phyloP scores from a whole-genome alignment of 2,797 vertebrate genomes.

The Lateolabrax maculatus region DNA sequence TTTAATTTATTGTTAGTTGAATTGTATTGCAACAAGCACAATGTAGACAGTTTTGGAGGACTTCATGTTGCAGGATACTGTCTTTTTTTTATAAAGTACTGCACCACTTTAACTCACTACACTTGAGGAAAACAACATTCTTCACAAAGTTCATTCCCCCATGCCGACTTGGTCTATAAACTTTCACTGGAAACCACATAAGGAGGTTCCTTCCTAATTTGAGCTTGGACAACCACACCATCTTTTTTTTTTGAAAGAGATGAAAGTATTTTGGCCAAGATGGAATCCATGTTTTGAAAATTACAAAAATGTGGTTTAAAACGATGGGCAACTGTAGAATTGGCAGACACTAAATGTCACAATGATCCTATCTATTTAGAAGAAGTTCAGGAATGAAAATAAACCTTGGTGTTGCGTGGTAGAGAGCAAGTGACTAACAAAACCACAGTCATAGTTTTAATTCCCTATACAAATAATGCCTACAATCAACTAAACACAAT shows the following conservation, averaged over 20 bases:
- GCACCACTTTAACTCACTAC: constrained; percentile 21
- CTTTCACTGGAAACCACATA: constrained; percentile 43
- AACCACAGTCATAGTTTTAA: neutral
- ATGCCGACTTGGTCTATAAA: constrained; percentile 25
- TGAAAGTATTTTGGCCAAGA: neutral
- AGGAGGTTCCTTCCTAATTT: constrained; percentile 53
- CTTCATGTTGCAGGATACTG: constrained; percentile 6
- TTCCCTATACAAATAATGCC: neutral
- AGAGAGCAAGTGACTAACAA: neutral
- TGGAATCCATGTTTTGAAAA: neutral
- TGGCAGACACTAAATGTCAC: neutral
- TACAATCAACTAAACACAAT: no score
- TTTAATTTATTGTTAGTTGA: neutral
- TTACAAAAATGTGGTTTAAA: neutral
- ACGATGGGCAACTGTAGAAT: neutral
- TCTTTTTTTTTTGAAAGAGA: constrained; percentile 7
- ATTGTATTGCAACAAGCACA: neutral
- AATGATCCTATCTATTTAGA: constrained; percentile 6
- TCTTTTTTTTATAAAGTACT: constrained; percentile 31
- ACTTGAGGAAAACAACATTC: constrained; percentile 52
- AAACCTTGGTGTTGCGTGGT: constrained; percentile 16
- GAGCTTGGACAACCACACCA: constrained; percentile 30
- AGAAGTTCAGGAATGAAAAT: constrained; percentile 8
- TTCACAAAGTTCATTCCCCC: constrained; percentile 33
- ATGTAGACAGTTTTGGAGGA: neutral